Evolutionary conservation across 1,140 invertebrate genomes (phyloP), one percentile per base, ranked within the genome.

Genomic region (Maniola jurtina): DNA sequence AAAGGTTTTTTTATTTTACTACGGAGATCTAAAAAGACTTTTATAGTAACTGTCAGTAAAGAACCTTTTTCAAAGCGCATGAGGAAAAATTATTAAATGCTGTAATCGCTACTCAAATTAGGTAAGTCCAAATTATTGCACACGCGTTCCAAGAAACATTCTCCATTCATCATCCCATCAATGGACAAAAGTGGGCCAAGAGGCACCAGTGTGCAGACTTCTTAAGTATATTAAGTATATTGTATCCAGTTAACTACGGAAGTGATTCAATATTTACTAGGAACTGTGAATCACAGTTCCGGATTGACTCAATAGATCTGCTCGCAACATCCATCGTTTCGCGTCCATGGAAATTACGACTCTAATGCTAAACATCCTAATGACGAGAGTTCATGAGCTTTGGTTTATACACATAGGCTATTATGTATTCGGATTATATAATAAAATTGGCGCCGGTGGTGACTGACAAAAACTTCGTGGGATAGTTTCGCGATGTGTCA

Each of bases 241-340:
- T 61, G 25, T 25, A 45, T n/a, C 13, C 42, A 45, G 42, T 45
- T 45, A 11, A 54, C n/a, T 66, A 60, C 80, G 84, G 84, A 86
- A 86, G 74, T 86, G 84, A 86, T 14, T 84, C 82, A 86, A 74
- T 83, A 71, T 80, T 79, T 86, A 80, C 79, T 80, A 80, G 81
- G 81, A 84, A 81, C 66, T 59, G 68, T 83, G 78, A 84, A 67
- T 86, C 82, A 86, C 47, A 45, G 71, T 84, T 84, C 84, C 84
- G 84, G 73, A 81, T 78, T 78, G 79, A 83, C 48, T 77, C 74
- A 78, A 70, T 70, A 64, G 35, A 72, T 76, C 70, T 70, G 60
- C 9, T 15, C 57, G n/a, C 52, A 54, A 38, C 55, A 63, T 56
- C 50, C 64, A 64, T 59, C 57, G 35, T 40, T 56, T 47, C 40